Base-by-base conservation (phyloP, 2,797 vertebrate genomes). In the Pangasius macronema region DNA sequence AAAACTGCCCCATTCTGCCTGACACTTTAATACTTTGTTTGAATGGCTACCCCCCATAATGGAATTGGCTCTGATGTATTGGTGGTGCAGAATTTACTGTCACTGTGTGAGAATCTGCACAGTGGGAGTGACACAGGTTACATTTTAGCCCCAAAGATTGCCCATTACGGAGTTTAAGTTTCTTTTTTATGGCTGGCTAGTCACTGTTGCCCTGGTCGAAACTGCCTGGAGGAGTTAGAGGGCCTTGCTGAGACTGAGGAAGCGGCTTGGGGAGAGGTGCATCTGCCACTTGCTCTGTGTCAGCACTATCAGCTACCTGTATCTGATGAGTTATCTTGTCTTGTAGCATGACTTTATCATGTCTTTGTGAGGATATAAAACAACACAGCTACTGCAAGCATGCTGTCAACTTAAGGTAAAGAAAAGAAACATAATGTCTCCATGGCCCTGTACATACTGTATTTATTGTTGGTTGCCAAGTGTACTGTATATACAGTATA, bases 11-110 rank as follows among this genome's bases (percentile, higher is more conserved):
- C 88, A 92, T 92, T 91, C 82, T 76, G 68, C 81, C 85, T 59
- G 89, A 89, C 91, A 91, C 85, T 91, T 92, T 91, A 90, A 92
- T 90, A 89, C 88, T 89, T 90, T 90, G 89, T 92, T 91, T 91
- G 87, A 92, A 90, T 85, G 83, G 85, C 86, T 59, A 59, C 87
- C 51, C 13, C 84, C 87, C 88, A 90, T 90, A 91, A 91, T 91
- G 89, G 89, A 87, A 89, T 89, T 90, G 90, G 88, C 86, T 33
- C 22, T 14, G 46, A 80, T 83, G 88, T 84, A 84, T 91, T 80
- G 88, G 82, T 76, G 85, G 87, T 57, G 22, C 72, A 88, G 79
- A 89, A 91, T 91, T 91, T 92, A 92, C 89, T 86, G 88, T 89
- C 88, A 85, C 36, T 57, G 72, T 67, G 79, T 85, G 55, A 42